Percentiles rank a stretch among this genome's conserved stretches.
Conservation (phyloP, 2,797 vertebrate species). For the Spizella passerina region DNA sequence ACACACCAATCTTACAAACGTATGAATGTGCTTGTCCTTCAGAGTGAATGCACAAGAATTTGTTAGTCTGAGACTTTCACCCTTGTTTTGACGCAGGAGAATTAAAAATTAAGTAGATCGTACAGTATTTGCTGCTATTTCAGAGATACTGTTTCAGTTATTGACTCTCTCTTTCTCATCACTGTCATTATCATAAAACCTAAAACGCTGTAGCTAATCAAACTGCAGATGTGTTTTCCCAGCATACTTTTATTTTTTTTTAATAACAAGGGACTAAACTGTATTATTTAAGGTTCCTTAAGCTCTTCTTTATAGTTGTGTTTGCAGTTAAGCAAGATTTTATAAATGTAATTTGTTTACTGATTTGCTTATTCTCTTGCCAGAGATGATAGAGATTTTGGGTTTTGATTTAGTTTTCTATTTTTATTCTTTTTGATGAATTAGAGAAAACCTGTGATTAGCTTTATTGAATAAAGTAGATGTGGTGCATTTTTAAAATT, state of each 20-base stretch:
- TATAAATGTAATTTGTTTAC: constrained; percentile 30
- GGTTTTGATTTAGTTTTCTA: not conserved
- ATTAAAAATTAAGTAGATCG: constrained; percentile 34
- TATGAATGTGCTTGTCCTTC: constrained; percentile 72
- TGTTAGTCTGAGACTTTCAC: constrained; percentile 22
- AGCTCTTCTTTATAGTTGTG: constrained; percentile 16
- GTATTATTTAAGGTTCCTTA: constrained; percentile 41
- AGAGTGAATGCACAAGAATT: constrained; percentile 66
- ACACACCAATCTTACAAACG: constrained; percentile 2
- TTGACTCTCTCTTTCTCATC: constrained; percentile 50
- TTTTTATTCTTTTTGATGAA: not conserved
- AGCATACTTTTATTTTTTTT: constrained; percentile 12
- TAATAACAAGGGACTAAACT: constrained; percentile 58
- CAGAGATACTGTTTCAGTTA: constrained; percentile 16
- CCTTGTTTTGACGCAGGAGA: constrained; percentile 21
- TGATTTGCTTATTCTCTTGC: constrained; percentile 50
- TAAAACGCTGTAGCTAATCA: constrained; percentile 19
- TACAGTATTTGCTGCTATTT: constrained; percentile 21
- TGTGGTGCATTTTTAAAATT: not conserved
- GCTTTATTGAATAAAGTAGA: constrained; percentile 16
- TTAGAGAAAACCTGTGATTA: not conserved
- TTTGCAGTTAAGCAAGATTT: constrained; percentile 29
- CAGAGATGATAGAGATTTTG: constrained; percentile 29
- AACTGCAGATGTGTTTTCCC: constrained; percentile 20
- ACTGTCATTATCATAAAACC: constrained; percentile 48